A percentile compares a stretch with the other conserved stretches of the same genome.
phyloP scores from a whole-genome alignment of 2,888 invertebrate genomes.

The Stenichneumon culpator region DNA sequence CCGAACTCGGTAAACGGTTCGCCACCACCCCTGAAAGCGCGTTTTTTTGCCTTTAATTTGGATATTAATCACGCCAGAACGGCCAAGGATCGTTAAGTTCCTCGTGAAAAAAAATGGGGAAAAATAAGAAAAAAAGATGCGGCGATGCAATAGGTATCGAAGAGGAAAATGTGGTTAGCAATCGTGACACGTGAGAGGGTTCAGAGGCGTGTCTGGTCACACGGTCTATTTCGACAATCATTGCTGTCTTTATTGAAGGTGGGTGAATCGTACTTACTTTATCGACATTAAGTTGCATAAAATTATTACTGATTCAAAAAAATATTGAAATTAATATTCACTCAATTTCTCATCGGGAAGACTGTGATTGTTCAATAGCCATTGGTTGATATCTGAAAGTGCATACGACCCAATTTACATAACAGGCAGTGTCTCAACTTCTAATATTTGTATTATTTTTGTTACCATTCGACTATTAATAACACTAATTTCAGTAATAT shows the following conservation, averaged over 20 bases:
- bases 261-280: background rate
- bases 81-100: conserved; percentile 23
- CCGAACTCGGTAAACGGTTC: conserved; percentile 70
- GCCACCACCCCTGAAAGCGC: conserved; percentile 26
- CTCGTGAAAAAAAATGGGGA: background rate
- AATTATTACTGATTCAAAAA: too few relatives aligned
- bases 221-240: background rate
- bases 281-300: background rate
- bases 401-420: background rate
- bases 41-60: conserved; percentile 43
- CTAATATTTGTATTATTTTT: too few relatives aligned
- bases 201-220: background rate
- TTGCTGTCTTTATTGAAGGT: background rate
- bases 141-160: background rate
- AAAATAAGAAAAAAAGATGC: too few relatives aligned
- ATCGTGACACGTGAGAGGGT: background rate
- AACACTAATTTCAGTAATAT: too few relatives aligned
- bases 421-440: too few relatives aligned
- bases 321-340: too few relatives aligned
- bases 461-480: too few relatives aligned
- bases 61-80: conserved; percentile 73
- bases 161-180: background rate
- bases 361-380: background rate
- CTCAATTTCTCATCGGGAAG: too few relatives aligned
- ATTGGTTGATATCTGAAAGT: background rate